Evolutionary conservation across 2,113 vertebrate genomes (phyloP), one percentile per base, ranked within the genome.

Genomic region (Cinclus cinclus): DNA sequence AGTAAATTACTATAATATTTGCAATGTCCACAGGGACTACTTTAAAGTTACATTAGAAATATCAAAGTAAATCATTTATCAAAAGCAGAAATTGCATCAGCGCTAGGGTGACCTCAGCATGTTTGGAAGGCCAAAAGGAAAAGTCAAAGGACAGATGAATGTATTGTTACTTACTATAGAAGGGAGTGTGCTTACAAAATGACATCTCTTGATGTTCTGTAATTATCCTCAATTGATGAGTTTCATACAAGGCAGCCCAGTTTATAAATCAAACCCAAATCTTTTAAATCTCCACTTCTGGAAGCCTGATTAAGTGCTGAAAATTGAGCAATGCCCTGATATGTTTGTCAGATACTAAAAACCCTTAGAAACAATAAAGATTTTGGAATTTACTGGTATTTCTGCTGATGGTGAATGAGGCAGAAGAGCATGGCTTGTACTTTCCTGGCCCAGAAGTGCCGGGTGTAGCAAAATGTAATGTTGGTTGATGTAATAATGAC

Each of bases 331-430:
- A 68, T 71, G 39, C 55, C 90, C 44, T 63, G 83, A 44, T 0
- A 3, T 35, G 25, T 86, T 88, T 39, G 31, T 42, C 83, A 68
- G n/a, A 64, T 75, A 79, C 19, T 39, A 67, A 28, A 83, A 88
- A 42, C 47, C 47, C 33, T 67, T 55, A 86, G 52, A 93, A 95
- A 83, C 42, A 70, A 83, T 86, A 90, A 80, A 81, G 75, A 78
- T 81, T 92, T 96, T 94, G 82, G 82, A 92, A 93, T 28, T 93
- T 88, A 78, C 24, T 86, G 71, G 20, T 58, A 63, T 83, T 94
- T 95, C 64, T 83, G 28, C 17, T 88, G 55, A 33, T 63, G 59
- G 42, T 0, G 10, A 95, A 77, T 83, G 75, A 95, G 59, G 47
- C 82, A 92, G 75, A 90, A 86, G 79, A 88, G 64, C 79, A 92